Evolutionary conservation across 2,113 vertebrate species (phyloP), one percentile per base, ranked within the genome.

Genomic region (Dendropsophus ebraccatus): DNA sequence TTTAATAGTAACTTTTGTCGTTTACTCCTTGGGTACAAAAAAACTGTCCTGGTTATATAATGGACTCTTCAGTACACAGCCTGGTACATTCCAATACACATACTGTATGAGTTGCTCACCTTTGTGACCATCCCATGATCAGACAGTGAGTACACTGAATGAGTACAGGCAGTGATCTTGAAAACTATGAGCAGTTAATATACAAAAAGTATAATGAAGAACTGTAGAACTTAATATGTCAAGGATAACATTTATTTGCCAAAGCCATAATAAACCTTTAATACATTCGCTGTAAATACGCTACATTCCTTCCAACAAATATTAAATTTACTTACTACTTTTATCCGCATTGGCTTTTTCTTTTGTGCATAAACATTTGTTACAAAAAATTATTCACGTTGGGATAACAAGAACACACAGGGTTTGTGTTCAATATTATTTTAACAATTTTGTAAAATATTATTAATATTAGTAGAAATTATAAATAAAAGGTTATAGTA

Each of bases 391-490:
- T 35, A 69, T 69, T 69, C 32, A 37, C 21, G 7, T 35, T 37
- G 32, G 16, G 1, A 69, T 35, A 69, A 69, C 30, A 35, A 69
- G 65, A 21, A 69, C 65, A 35, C 30, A 21, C 65, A 69, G 32
- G 6, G 65, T 35, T 69, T 69, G 8, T 69, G 16, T 69, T 35
- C 16, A 69, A 69, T 35, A 37, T 69, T 69, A n/a, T n/a, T n/a
- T n/a, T n/a, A n/a, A n/a, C n/a, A n/a, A n/a, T n/a, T n/a, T n/a
- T n/a, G n/a, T n/a, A n/a, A n/a, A n/a, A n/a, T n/a, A n/a, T n/a
- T n/a, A n/a, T n/a, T n/a, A 35, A 69, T 69, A 69, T 69, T 69
- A 25, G 56, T 62, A 17, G 45, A 81, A n/a, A n/a, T n/a, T n/a
- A n/a, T n/a, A 60, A 69, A 69, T 35, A 21, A 65, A 69, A 35